These are phyloP conservation scores for Astyanax mexicanus DNA, from an alignment of 2,797 vertebrate genomes.

Conservation along the genomic window DNA sequence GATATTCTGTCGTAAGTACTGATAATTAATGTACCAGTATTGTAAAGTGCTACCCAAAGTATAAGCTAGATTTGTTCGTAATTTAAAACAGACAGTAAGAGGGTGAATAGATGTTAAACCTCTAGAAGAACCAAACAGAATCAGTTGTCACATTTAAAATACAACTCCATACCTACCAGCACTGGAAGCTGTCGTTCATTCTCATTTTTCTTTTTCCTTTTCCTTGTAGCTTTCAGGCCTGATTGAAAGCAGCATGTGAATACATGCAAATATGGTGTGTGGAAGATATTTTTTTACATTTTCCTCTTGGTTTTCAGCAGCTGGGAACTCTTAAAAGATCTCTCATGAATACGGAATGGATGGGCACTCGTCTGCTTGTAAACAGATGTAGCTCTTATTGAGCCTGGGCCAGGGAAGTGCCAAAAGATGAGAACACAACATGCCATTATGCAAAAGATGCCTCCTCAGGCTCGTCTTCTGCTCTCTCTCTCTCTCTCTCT, in stretches of 20 bases:
- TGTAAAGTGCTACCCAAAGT: too few relatives aligned
- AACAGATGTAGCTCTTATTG: conserved; percentile 65
- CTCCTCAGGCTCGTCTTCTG: conserved; percentile 40
- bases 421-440: conserved; percentile 59
- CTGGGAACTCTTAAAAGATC: conserved; percentile 63
- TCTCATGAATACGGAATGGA: conserved; percentile 60
- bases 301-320: conserved; percentile 51
- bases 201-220: too few relatives aligned
- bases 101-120: too few relatives aligned
- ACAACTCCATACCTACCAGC: conserved; percentile 48
- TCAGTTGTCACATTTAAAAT: conserved; percentile 51
- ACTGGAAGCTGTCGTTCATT: conserved; percentile 35
- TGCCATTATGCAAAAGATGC: conserved; percentile 65
- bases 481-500: too few relatives aligned
- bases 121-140: conserved; percentile 40
- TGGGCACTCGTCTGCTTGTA: conserved; percentile 61
- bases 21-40: too few relatives aligned
- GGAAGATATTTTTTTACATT: conserved; percentile 22
- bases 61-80: too few relatives aligned
- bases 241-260: conserved; percentile 43
- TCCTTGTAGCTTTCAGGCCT: conserved; percentile 28
- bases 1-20: too few relatives aligned
- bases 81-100: too few relatives aligned
- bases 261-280: conserved; percentile 47
- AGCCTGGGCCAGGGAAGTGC: conserved; percentile 50